Evolutionary conservation across 2,113 vertebrate genomes (phyloP).

Genomic region (Ctenodactylus gundi): DNA sequence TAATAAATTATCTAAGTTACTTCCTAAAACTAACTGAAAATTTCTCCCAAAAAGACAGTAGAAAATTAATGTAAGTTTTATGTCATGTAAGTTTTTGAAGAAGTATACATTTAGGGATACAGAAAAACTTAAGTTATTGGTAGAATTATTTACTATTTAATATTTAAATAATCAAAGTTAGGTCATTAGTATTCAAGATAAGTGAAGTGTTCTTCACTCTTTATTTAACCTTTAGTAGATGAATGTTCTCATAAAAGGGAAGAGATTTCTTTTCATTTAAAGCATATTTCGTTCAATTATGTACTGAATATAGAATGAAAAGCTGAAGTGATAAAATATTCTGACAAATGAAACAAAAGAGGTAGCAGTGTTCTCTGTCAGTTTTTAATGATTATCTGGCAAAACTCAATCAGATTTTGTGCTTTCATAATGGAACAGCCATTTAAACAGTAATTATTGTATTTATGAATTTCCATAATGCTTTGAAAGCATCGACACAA

Average conservation of each 20-base stretch:
- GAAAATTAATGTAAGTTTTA: neutral
- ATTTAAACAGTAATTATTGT: constrained; percentile 68
- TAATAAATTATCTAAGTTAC: constrained; percentile 2
- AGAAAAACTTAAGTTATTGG: neutral
- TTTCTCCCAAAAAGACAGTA: neutral
- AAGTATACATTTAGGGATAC: neutral
- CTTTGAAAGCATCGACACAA: constrained; percentile 70
- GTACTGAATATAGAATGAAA: constrained; percentile 55
- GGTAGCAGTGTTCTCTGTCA: neutral
- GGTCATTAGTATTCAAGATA: constrained; percentile 55
- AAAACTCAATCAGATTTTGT: constrained; percentile 60
- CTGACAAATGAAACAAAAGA: constrained; percentile 65
- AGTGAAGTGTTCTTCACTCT: constrained; percentile 56
- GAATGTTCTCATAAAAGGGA: constrained; percentile 56
- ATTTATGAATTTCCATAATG: constrained; percentile 66
- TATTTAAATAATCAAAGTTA: constrained; percentile 41
- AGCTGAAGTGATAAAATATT: constrained; percentile 51
- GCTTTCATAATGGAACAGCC: constrained; percentile 50
- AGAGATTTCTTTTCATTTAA: constrained; percentile 63
- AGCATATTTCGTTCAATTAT: constrained; percentile 60
- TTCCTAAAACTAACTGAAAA: constrained; percentile 17
- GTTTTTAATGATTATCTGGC: constrained; percentile 42
- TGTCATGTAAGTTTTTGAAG: neutral
- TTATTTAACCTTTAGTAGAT: constrained; percentile 69
- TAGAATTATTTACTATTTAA: constrained; percentile 47